Percentiles rank a stretch among this genome's conserved stretches.
Conservation (phyloP, 2,888 invertebrate species). For the Cybosia mesomella region DNA sequence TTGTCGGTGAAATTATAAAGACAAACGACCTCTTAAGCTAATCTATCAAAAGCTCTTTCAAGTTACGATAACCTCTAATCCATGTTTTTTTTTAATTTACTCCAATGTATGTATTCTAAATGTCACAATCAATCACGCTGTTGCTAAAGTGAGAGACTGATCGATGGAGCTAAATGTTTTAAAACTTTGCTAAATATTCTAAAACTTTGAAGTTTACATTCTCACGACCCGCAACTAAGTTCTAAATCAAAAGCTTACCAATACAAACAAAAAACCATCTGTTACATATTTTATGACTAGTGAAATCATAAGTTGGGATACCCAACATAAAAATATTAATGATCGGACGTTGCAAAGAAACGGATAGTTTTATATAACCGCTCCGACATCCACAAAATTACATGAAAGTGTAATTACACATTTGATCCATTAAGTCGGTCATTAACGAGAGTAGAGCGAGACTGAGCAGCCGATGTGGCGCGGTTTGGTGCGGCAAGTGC, state of each 20-base stretch:
- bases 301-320: conserved; percentile 36
- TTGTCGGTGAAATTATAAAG: conserved; percentile 20
- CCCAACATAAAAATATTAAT: conserved; percentile 53
- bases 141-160: conserved; percentile 2
- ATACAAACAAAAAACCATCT: background rate
- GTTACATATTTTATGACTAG: conserved; percentile 25
- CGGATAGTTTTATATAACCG: conserved; percentile 62
- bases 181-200: background rate
- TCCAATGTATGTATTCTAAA: background rate
- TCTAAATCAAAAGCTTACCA: background rate
- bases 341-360: conserved; percentile 49
- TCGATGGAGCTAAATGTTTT: background rate
- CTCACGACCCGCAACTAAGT: background rate
- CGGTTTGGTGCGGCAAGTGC: conserved; percentile 19
- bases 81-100: background rate
- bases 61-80: conserved; percentile 7
- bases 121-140: background rate
- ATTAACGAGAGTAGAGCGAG: conserved; percentile 64
- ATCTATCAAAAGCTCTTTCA: conserved; percentile 24
- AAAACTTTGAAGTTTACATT: conserved; percentile 1
- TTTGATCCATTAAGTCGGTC: conserved; percentile 72
- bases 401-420: conserved; percentile 72
- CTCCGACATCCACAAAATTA: conserved; percentile 63
- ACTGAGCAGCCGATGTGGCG: conserved; percentile 34
- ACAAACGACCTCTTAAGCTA: conserved; percentile 21